These are phyloP conservation scores for Eilema depressum DNA, from an alignment of 2,888 invertebrate species.

Conservation along the genomic window DNA sequence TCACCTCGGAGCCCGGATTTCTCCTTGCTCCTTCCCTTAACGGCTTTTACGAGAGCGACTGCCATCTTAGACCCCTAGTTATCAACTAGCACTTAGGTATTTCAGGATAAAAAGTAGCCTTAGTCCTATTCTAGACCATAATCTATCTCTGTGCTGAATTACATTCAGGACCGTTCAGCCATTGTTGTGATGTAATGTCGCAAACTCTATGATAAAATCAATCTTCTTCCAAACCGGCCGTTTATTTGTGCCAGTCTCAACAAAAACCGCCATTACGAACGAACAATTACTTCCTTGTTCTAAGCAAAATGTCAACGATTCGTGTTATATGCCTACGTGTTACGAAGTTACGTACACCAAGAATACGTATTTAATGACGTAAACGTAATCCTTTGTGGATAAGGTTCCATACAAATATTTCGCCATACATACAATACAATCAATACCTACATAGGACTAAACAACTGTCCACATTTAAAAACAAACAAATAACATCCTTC, in stretches of 20 bases:
- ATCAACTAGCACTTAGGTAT: too few species aligned
- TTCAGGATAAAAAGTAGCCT: too few species aligned
- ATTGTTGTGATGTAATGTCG: not conserved
- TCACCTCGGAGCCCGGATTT: too few species aligned
- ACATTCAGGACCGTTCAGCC: not conserved
- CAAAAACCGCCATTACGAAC: not conserved
- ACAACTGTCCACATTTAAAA: conserved; percentile 6
- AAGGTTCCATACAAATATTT: not conserved
- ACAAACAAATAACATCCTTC: not conserved
- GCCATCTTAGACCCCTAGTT: too few species aligned
- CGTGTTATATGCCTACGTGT: not conserved
- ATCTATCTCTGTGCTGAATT: too few species aligned
- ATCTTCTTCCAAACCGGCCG: not conserved
- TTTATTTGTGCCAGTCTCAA: not conserved
- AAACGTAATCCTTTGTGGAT: not conserved
- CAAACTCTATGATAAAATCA: not conserved
- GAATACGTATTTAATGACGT: not conserved
- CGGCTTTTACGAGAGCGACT: too few species aligned
- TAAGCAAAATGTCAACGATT: conserved; percentile 2
- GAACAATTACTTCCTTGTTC: not conserved
- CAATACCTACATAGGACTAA: not conserved
- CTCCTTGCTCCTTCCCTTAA: too few species aligned
- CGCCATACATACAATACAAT: not conserved
- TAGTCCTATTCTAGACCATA: too few species aligned
- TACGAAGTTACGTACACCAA: not conserved